Evolutionary conservation across 2,888 invertebrate genomes (phyloP), one percentile per base, ranked within the genome.

Genomic region (Pandemis corylana): DNA sequence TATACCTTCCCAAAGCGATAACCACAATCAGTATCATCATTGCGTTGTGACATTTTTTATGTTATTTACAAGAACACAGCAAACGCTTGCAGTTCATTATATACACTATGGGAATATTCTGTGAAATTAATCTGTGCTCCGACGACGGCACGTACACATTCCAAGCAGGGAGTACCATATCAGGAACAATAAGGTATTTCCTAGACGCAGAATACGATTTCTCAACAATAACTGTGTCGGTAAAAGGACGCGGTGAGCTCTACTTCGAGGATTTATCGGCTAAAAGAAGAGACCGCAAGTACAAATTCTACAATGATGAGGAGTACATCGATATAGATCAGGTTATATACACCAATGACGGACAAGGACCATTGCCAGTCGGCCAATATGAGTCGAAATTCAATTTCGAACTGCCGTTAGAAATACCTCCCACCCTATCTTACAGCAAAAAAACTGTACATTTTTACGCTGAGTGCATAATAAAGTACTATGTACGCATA

Each of bases 301-400:
- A 49, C 51, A 3, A 61, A 41, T 36, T 51, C 49, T 49, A 9
- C 6, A 62, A 72, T 20, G 72, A 72, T 7, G 72, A 72, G 41
- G 51, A 62, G 6, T 72, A 72, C 9, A 67, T 72, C 9, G 61
- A 72, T 67, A 53, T 67, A 62, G 28, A 62, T 28, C 13, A 53
- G 51, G 49, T 67, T 15, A n/a, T 72, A 62, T 12, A 72, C 13
- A 53, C 7, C 20, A 67, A 67, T n/a, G 20, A 20, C 5, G 28
- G 28, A 36, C 36, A 42, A 20, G 20, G n/a, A 67, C 51, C 59
- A 10, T 41, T 62, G 7, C 61, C 67, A 7, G 49, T 67, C 9
- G 72, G 72, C n/a, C 72, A 72, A 41, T 72, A 62, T 28, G 62
- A 72, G 28, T 51, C 66, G 12, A 67, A 62, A 12, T 72, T 72